Base-by-base conservation (phyloP, 2,113 vertebrate species). In the Chunga burmeisteri region DNA sequence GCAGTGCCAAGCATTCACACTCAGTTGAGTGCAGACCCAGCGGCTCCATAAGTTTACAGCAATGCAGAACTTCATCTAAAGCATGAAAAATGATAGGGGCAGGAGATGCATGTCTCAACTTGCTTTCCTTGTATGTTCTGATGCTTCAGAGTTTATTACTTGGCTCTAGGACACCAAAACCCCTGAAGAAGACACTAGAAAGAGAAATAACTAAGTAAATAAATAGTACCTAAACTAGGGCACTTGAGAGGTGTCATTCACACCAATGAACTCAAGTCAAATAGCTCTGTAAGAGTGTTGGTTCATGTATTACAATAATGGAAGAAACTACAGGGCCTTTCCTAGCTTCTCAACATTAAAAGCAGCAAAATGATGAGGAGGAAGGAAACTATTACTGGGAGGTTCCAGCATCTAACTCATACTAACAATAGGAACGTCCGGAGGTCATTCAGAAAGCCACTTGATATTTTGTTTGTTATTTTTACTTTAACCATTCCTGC, bases 381-480 rank as follows among this genome's bases (percentile, higher is more conserved):
- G 49, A 96, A 94, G 84, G 91, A 90, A 96, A 88, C 92, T 83
- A 86, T 90, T 90, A 93, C 58, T 77, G 59, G 40, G 62, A 95
- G 42, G 77, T 95, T 96, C 84, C 66, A 68, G 17, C 3, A 1
- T 87, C 93, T 92, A 74, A 74, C 58, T 91, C 91, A 85, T 36
- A 72, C 63, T 91, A 95, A 93, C 83, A 95, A 81, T 25, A 91
- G 36, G 73, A 94, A 94, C 66, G 66, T 81, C 77, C 88, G 73
- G 84, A 89, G 94, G 94, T 95, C 89, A 81, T 96, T 70, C 89
- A 95, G 78, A 91, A 91, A 95, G 34, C 36, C 81, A 95, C 53
- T 93, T 90, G 58, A 62, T 25, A 89, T 80, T 95, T 86, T 81
- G 49, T 67, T 94, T 86, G 52, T 86, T 90, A 59, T 66, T 91